These are phyloP conservation scores for Nipponacmea schrenckii DNA, from an alignment of 2,888 invertebrate species.

Conservation along the genomic window DNA sequence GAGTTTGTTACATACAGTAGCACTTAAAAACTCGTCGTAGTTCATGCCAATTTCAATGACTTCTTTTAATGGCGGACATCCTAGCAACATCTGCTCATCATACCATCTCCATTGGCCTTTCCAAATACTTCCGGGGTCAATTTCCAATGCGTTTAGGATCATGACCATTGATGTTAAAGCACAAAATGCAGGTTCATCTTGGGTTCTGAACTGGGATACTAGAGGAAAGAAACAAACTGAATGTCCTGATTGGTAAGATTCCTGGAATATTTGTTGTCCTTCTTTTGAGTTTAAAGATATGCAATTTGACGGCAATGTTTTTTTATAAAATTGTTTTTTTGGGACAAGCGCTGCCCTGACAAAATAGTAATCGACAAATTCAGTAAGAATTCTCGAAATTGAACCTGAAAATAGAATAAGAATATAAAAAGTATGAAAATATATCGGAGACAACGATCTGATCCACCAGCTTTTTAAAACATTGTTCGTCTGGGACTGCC, in stretches of 20 bases:
- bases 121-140: constrained; percentile 6
- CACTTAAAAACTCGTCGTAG: not conserved
- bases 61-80: not conserved
- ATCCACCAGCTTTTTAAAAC: too few relatives aligned
- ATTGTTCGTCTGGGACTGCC: too few relatives aligned
- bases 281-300: constrained; percentile 50
- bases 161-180: constrained; percentile 1
- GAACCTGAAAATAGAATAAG: too few relatives aligned
- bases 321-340: constrained; percentile 50
- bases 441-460: too few relatives aligned
- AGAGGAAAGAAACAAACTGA: not conserved
- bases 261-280: not conserved
- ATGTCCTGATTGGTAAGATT: not conserved
- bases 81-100: not conserved
- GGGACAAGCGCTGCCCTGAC: not conserved
- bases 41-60: not conserved
- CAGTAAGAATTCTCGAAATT: too few relatives aligned
- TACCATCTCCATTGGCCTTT: constrained; percentile 6
- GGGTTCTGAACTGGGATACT: constrained; percentile 5
- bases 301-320: constrained; percentile 61
- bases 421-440: too few relatives aligned
- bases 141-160: constrained; percentile 8
- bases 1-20: not conserved
- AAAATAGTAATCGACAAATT: too few relatives aligned
- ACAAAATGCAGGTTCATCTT: not conserved